phyloP scores from a whole-genome alignment of 2,888 invertebrate species.

The Macrostomum cliftonense region DNA sequence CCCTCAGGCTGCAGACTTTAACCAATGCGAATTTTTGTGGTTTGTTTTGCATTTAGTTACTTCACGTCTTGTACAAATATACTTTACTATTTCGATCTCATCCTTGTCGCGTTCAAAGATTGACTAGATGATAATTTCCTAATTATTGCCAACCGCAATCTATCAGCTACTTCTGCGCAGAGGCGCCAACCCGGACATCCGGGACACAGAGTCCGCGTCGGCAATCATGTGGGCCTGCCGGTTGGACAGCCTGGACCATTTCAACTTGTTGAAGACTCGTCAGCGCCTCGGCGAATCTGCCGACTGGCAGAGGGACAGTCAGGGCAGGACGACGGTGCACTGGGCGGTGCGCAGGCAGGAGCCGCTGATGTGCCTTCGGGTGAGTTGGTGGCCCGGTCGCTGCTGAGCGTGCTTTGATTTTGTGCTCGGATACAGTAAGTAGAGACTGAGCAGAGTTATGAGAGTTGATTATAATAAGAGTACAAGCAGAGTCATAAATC shows the following conservation, averaged over 20 bases:
- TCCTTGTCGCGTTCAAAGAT: too few species aligned
- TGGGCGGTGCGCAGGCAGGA: slow-evolving; percentile 33
- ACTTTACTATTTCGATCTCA: too few species aligned
- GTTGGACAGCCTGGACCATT: slow-evolving; percentile 33
- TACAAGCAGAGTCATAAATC: too few species aligned
- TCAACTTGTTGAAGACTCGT: slow-evolving; percentile 24
- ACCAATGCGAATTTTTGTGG: too few species aligned
- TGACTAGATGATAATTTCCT: too few species aligned
- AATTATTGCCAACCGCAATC: background rate
- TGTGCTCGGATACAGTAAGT: too few species aligned
- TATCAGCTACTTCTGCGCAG: slow-evolving; percentile 25
- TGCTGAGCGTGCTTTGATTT: background rate
- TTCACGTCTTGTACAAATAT: too few species aligned
- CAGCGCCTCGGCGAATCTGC: slow-evolving; percentile 19
- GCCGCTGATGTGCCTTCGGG: slow-evolving; percentile 33
- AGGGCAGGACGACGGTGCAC: slow-evolving; percentile 35
- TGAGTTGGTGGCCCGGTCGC: slow-evolving; percentile 14
- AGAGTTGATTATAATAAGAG: too few species aligned
- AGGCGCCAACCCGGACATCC: slow-evolving; percentile 20
- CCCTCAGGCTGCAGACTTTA: too few species aligned
- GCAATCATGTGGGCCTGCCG: slow-evolving; percentile 38
- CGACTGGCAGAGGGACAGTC: slow-evolving; percentile 28
- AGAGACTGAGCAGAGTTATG: too few species aligned
- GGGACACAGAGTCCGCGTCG: slow-evolving; percentile 33
- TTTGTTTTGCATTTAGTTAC: too few species aligned